Base-by-base conservation (phyloP, 2,888 invertebrate species). In the Drosophila nigricruria region DNA sequence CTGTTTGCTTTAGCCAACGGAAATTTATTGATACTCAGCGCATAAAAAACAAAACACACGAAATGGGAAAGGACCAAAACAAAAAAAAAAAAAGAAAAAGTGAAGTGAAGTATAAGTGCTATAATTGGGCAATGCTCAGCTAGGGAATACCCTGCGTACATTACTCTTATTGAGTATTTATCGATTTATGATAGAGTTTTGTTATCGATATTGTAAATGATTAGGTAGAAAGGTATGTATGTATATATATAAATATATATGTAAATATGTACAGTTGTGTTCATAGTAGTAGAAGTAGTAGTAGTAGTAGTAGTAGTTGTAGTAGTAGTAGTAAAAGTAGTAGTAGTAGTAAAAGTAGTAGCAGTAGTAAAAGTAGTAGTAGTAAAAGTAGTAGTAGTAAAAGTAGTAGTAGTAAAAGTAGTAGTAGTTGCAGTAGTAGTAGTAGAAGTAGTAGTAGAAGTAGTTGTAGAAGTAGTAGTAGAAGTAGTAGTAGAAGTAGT, bases 1-100 rank as follows among this genome's bases (percentile, higher is more conserved):
- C 34, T 68, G 65, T 85, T 88, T 68, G 59, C 68, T 69, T 75
- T 88, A 69, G 63, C 64, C 80, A 67, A 59, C 58, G 76, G 61
- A 67, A 88, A 88, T 89, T 89, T 88, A 89, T 83, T 85, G 90
- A 83, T 83, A 85, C 86, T 76, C 70, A 59, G 54, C 74, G 62
- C 53, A 27, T 27, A 47, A 70, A 78, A 54, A 67, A 66, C 61
- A 53, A 63, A 66, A 64, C 58, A 62, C 70, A 73, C 69, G 66
- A 76, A 83, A 77, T 65, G 70, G 61, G 66, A 77, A 82, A 88
- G 67, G 69, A 67, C 47, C 69, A 61, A 58, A 60, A 58, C 61
- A 50, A 61, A 65, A 62, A 57, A 58, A 59, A 54, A 47, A 52
- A 34, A 47, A 38, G 32, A n/a, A n/a, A n/a, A n/a, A n/a, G n/a